These are phyloP conservation scores for Buphagus erythrorhynchus DNA, from an alignment of 2,797 vertebrate species.

Conservation along the genomic window DNA sequence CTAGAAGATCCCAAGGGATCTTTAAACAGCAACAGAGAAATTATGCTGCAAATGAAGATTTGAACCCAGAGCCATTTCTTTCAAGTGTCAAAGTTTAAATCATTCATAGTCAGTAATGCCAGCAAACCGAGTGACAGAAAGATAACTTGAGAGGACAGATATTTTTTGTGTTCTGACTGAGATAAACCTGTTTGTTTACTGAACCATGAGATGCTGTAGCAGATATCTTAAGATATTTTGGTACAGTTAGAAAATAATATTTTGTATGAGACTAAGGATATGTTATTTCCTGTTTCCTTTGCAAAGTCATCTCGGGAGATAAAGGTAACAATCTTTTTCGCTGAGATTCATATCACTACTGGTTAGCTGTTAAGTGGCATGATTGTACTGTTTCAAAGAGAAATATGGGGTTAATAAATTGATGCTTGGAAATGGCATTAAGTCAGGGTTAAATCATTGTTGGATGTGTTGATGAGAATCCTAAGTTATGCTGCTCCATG, in stretches of 20 bases:
- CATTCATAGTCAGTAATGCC: neutral
- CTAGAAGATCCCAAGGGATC: neutral
- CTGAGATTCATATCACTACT: neutral
- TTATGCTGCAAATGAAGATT: neutral
- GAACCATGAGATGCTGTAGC: neutral
- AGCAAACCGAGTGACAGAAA: neutral
- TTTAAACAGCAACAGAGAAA: neutral
- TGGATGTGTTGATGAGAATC: neutral
- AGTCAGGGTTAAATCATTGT: neutral
- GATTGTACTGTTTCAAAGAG: neutral
- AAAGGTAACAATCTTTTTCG: neutral
- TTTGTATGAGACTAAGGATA: neutral
- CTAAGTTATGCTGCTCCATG: neutral
- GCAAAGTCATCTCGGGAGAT: neutral
- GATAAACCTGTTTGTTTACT: slow-evolving; percentile 17
- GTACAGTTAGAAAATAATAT: neutral
- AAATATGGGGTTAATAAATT: neutral
- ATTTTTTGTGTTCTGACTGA: neutral
- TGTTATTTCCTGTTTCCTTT: neutral
- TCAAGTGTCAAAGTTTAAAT: neutral
- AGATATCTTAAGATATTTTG: neutral
- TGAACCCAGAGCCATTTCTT: neutral
- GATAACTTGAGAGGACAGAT: neutral
- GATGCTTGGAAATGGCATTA: neutral
- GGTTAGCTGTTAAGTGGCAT: neutral